Evolutionary conservation across 2,113 vertebrate species (phyloP).

Genomic region (Ptilonorhynchus violaceus): DNA sequence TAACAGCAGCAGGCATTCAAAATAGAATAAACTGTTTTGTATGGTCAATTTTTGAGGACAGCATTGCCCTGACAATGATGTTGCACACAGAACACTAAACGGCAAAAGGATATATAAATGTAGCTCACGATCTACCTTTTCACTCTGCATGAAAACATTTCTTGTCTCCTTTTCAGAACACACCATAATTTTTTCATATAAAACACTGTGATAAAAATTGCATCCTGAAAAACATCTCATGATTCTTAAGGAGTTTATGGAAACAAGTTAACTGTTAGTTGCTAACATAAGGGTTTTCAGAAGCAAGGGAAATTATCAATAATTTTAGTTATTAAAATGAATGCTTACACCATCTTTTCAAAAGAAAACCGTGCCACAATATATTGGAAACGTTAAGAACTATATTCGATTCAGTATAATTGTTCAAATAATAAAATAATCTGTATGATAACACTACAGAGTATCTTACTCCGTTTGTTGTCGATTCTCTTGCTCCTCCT

Average conservation of each 20-base stretch:
- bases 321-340: neutral
- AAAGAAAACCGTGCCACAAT: neutral
- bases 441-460: neutral
- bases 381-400: neutral
- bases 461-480: constrained; percentile 51
- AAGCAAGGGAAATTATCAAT: neutral
- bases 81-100: neutral
- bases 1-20: neutral
- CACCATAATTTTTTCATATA: neutral
- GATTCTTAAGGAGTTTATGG: neutral
- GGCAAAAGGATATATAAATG: neutral
- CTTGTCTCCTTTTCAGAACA: neutral
- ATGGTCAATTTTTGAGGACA: neutral
- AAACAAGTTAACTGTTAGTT: neutral
- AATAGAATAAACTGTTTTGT: neutral
- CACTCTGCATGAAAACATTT: neutral
- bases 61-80: neutral
- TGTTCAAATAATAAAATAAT: neutral
- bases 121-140: neutral
- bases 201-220: neutral
- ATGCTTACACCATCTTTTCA: neutral
- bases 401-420: neutral
- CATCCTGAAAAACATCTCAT: neutral
- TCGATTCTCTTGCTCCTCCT: constrained; percentile 42
- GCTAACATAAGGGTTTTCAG: neutral